Conservation (phyloP, 2,113 vertebrate genomes). For the Pteruthius melanotis region DNA sequence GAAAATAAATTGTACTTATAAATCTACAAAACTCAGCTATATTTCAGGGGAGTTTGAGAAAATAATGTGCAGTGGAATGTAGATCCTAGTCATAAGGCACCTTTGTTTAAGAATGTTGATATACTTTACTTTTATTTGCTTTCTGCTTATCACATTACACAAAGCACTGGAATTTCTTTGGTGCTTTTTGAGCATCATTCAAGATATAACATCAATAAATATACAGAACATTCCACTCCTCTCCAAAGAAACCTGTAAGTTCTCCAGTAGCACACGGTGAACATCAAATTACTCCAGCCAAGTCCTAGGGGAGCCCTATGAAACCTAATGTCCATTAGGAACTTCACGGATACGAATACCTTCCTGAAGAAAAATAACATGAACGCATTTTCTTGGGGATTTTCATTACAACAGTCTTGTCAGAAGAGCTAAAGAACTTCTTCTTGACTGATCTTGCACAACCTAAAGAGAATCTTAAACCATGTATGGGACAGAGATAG, state of each 20-base stretch:
- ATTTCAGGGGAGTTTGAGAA: neutral
- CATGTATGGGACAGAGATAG: neutral
- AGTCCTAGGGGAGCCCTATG: neutral
- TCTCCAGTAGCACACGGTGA: neutral
- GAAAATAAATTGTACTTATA: neutral
- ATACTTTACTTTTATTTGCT: neutral
- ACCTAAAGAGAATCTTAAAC: neutral
- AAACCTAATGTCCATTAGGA: neutral
- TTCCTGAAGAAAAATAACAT: neutral
- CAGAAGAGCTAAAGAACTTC: neutral
- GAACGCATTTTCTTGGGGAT: neutral
- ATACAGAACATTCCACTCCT: neutral
- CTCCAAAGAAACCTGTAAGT: neutral
- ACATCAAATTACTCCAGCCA: neutral
- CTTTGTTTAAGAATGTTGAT: neutral
- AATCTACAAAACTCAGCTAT: neutral
- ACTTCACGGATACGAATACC: fast-evolving
- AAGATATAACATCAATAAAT: neutral
- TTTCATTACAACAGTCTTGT: neutral
- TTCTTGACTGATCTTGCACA: neutral
- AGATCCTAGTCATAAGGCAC: neutral
- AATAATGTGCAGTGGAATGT: neutral
- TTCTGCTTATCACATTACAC: neutral
- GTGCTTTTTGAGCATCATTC: neutral
- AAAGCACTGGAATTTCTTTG: neutral